A percentile compares a stretch with the other conserved stretches of the same genome.
Evolutionary conservation across 2,797 vertebrate genomes (phyloP).

Genomic region (Mycteria americana): DNA sequence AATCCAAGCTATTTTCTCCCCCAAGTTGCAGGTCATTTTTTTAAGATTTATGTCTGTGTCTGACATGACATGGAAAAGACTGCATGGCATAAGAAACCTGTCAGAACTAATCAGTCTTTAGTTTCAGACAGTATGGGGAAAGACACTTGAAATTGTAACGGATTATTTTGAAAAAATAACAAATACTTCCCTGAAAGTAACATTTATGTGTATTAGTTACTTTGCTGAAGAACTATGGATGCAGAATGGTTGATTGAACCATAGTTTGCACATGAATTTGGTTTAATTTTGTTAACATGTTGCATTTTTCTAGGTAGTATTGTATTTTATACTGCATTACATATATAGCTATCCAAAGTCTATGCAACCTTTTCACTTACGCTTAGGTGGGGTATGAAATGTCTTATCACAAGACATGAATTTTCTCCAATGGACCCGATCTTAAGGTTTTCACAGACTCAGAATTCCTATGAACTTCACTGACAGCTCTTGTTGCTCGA

Average conservation of each 20-base stretch:
- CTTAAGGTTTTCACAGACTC: background rate
- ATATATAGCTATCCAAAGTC: background rate
- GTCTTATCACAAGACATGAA: background rate
- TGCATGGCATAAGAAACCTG: constrained; percentile 64
- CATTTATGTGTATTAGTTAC: background rate
- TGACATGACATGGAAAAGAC: constrained; percentile 49
- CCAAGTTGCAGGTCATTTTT: constrained; percentile 35
- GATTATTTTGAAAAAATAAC: background rate
- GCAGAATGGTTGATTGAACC: background rate
- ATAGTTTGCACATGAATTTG: background rate
- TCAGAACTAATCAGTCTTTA: constrained; percentile 56
- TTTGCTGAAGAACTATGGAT: background rate
- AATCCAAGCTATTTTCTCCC: background rate
- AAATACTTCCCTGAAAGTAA: background rate
- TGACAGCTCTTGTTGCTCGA: background rate
- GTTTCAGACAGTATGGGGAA: constrained; percentile 15
- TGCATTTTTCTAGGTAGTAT: background rate
- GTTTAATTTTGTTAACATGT: background rate
- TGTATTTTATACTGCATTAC: background rate
- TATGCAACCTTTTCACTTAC: background rate
- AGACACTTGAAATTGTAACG: constrained; percentile 23
- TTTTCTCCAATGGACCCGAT: background rate
- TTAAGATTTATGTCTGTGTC: constrained; percentile 10
- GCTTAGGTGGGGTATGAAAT: background rate
- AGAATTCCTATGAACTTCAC: background rate